Conservation (phyloP, 2,113 vertebrate species). For the Caranx melampygus region DNA sequence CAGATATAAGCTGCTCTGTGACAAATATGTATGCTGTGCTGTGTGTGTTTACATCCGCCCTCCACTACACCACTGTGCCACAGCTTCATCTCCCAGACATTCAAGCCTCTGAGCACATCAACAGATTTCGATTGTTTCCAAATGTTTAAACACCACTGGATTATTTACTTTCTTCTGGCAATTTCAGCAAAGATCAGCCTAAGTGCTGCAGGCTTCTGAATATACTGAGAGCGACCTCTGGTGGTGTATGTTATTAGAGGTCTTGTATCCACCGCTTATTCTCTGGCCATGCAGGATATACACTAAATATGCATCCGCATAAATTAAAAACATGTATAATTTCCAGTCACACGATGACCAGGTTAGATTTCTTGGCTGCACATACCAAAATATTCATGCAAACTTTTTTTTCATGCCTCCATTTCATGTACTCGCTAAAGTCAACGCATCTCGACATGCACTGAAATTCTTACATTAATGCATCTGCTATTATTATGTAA, state of each 20-base stretch:
- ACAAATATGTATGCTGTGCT: neutral
- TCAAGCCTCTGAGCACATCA: neutral
- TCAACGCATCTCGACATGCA: slow-evolving; percentile 19
- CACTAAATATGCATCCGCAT: slow-evolving; percentile 10
- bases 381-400: slow-evolving; percentile 17
- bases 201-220: neutral
- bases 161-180: neutral
- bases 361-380: slow-evolving; percentile 15
- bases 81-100: neutral
- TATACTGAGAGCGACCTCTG: slow-evolving; percentile 40
- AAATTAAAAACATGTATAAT: slow-evolving; percentile 15
- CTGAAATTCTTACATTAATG: slow-evolving; percentile 9
- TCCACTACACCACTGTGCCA: neutral
- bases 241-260: slow-evolving; percentile 4
- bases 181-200: slow-evolving; percentile 8
- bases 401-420: neutral
- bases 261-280: slow-evolving; percentile 1
- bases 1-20: neutral
- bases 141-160: neutral
- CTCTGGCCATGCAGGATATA: neutral
- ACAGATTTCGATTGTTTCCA: slow-evolving; percentile 1
- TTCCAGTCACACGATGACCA: neutral
- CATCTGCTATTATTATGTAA: slow-evolving; percentile 24
- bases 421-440: neutral
- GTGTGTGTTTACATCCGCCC: neutral